Conservation (phyloP, 2,888 invertebrate genomes). For the Mesodorylaimus sp. region DNA sequence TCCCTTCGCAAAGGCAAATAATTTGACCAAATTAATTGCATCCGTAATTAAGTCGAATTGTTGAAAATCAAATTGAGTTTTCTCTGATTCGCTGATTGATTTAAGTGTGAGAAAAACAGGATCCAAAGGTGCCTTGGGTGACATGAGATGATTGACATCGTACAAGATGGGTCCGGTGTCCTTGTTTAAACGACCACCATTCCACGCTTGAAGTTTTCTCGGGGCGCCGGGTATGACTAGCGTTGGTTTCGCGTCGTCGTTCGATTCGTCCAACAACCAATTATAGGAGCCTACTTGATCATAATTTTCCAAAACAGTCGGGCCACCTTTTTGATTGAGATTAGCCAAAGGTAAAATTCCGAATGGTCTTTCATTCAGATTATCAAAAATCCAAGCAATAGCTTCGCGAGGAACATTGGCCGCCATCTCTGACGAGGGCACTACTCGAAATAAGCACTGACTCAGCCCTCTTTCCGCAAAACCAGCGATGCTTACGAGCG, state of each 20-base stretch:
- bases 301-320: slow-evolving; percentile 25
- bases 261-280: slow-evolving; percentile 24
- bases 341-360: slow-evolving; percentile 27
- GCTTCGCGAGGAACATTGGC: too few species aligned
- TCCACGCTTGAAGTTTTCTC: slow-evolving; percentile 16
- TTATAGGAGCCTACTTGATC: slow-evolving; percentile 26
- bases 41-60: slow-evolving; percentile 28
- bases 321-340: slow-evolving; percentile 20
- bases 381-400: slow-evolving; percentile 23
- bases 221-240: not conserved
- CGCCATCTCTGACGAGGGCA: too few species aligned
- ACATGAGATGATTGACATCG: slow-evolving; percentile 24
- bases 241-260: slow-evolving; percentile 5
- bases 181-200: slow-evolving; percentile 23
- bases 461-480: too few species aligned
- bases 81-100: slow-evolving; percentile 6
- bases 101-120: slow-evolving; percentile 23
- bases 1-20: slow-evolving; percentile 27
- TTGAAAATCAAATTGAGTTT: slow-evolving; percentile 19
- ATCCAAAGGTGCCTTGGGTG: slow-evolving; percentile 22
- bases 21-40: slow-evolving; percentile 27
- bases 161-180: slow-evolving; percentile 27
- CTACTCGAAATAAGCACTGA: too few species aligned
- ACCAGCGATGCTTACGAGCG: too few species aligned
- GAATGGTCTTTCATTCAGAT: slow-evolving; percentile 25